A percentile compares a stretch with the other conserved stretches of the same genome.
Conservation (phyloP, 2,797 vertebrate species). For the Sebastes minor region DNA sequence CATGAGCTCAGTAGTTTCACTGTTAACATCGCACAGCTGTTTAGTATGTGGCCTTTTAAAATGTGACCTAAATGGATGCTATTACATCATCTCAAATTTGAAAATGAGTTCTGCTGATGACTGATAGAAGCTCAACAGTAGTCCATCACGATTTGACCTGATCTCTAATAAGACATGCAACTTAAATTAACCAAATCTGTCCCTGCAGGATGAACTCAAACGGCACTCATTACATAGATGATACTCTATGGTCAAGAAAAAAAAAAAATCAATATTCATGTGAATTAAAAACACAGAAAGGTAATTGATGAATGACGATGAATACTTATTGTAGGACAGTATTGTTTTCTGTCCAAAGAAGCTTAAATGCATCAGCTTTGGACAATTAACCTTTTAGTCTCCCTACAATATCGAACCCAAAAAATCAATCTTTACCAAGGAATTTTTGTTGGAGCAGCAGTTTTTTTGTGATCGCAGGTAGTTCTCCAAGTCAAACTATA, state of each 20-base stretch:
- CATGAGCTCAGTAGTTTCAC: slow-evolving; percentile 33
- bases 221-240: background rate
- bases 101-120: slow-evolving; percentile 35
- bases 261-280: background rate
- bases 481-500: background rate
- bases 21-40: slow-evolving; percentile 56
- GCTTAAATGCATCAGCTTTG: background rate
- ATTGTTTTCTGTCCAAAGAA: background rate
- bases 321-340: background rate
- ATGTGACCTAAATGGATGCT: slow-evolving; percentile 40
- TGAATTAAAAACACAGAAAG: background rate
- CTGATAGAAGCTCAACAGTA: slow-evolving; percentile 4
- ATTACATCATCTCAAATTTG: slow-evolving; percentile 49
- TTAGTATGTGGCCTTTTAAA: slow-evolving; percentile 49
- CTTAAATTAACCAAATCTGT: background rate
- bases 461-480: background rate
- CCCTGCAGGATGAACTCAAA: background rate
- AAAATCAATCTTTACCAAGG: too few species aligned
- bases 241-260: background rate
- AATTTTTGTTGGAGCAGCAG: background rate
- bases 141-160: background rate
- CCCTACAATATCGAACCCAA: background rate
- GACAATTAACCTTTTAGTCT: background rate
- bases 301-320: background rate
- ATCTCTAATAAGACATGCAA: background rate